phyloP scores from a whole-genome alignment of 2,888 invertebrate genomes.

The Sycophila texana region DNA sequence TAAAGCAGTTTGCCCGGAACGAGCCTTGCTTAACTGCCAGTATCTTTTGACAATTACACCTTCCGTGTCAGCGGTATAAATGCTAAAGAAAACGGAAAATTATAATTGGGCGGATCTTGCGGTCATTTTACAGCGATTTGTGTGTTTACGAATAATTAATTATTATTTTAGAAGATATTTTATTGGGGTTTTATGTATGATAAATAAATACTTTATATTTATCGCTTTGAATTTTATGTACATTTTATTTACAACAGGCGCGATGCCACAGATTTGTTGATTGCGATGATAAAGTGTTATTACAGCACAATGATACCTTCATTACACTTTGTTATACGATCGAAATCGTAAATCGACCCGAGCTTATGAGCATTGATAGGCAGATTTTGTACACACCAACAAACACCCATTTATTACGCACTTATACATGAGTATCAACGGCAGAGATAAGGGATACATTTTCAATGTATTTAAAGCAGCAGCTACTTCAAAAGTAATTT shows the following conservation, averaged over 20 bases:
- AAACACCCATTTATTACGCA: no score
- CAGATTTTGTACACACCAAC: neutral
- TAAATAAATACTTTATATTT: neutral
- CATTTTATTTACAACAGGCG: neutral
- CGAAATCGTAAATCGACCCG: constrained; percentile 15
- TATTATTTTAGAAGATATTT: neutral
- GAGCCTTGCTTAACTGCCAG: neutral
- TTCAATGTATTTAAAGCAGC: no score
- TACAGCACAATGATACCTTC: neutral
- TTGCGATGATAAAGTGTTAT: constrained; percentile 3
- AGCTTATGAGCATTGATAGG: constrained; percentile 4
- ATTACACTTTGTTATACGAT: neutral
- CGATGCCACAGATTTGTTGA: neutral
- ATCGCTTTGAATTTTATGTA: neutral
- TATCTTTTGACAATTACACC: no score
- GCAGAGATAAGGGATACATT: no score
- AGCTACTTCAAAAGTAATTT: no score
- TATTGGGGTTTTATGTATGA: no score
- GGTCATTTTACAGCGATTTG: neutral
- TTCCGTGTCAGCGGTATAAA: no score
- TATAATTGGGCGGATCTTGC: neutral
- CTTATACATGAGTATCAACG: neutral
- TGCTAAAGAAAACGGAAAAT: no score
- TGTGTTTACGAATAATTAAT: neutral
- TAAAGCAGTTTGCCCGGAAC: neutral